These are phyloP conservation scores for Delphinapterus leucas DNA, from an alignment of 2,113 vertebrate genomes.

Conservation along the genomic window DNA sequence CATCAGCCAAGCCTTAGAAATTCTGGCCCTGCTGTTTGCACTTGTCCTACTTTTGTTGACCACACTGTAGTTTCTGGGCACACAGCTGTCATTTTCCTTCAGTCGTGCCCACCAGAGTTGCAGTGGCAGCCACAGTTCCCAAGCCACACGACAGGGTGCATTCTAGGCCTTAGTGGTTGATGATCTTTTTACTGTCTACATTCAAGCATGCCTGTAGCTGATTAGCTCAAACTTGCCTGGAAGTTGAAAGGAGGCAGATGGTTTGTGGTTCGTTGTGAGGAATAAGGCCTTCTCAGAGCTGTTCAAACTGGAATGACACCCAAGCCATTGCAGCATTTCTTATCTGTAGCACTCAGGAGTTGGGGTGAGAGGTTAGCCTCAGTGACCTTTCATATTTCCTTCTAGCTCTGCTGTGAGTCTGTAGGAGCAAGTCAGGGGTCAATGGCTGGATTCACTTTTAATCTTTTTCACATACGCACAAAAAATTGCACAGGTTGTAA, in stretches of 20 bases:
- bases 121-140: background rate
- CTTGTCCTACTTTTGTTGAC: background rate
- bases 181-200: background rate
- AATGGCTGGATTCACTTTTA: background rate
- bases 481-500: background rate
- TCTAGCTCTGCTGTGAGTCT: background rate
- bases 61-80: background rate
- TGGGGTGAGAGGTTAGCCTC: background rate
- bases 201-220: background rate
- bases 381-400: background rate
- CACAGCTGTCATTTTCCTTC: background rate
- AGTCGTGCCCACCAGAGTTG: background rate
- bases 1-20: background rate
- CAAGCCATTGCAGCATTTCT: background rate
- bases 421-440: background rate
- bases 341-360: background rate
- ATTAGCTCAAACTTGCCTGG: background rate
- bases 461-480: background rate
- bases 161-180: background rate
- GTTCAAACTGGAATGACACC: background rate
- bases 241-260: background rate
- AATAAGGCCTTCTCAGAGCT: background rate
- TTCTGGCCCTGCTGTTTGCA: background rate
- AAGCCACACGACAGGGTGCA: background rate
- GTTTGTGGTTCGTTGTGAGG: background rate